Evolutionary conservation across 2,113 vertebrate genomes (phyloP), one percentile per base, ranked within the genome.

Genomic region (Etia nguti): DNA sequence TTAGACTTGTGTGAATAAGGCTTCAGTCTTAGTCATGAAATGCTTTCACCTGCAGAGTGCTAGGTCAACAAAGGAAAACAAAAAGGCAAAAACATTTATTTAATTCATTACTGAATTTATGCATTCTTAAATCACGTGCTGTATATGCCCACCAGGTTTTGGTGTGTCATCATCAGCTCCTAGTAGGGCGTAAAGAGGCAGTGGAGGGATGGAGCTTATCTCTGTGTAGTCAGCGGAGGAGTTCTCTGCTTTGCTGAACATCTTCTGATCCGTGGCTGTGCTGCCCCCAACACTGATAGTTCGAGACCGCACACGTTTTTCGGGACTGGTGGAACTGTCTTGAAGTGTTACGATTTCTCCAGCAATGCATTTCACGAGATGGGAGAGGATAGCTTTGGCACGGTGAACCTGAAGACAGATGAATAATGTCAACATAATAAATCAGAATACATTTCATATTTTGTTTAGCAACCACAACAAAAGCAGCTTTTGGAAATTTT

Each of bases 321-420:
- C 97, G 3, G 96, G 96, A 88, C 95, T 97, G 65, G 92, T 80
- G 73, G 96, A 94, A 43, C 88, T 92, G 81, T 98, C 98, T 92
- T 96, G 97, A 52, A 99, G n/a, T 81, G 97, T 94, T 89, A 99
- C 97, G 43, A 99, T 96, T 96, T 99, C 99, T 68, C 99, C 98
- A 68, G 99, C 99, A 92, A 99, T 99, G 93, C 98, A 99, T 91
- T 99, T 99, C 57, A 99, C 98, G 79, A 99, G 94, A 93, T 99
- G 99, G 6, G 98, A 98, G 36, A 99, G 95, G 92, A 99, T 99
- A 75, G 98, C 99, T 92, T 99, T 99, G 90, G 98, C 97, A 90
- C 98, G 97, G 75, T 94, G 91, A 82, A 96, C 95, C 95, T 96
- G 41, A 52, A 43, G 15, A 87, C 1, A 46, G 15, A 90, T 12